These are phyloP conservation scores for Lindbergichthys nudifrons DNA, from an alignment of 2,797 vertebrate species.

Conservation along the genomic window DNA sequence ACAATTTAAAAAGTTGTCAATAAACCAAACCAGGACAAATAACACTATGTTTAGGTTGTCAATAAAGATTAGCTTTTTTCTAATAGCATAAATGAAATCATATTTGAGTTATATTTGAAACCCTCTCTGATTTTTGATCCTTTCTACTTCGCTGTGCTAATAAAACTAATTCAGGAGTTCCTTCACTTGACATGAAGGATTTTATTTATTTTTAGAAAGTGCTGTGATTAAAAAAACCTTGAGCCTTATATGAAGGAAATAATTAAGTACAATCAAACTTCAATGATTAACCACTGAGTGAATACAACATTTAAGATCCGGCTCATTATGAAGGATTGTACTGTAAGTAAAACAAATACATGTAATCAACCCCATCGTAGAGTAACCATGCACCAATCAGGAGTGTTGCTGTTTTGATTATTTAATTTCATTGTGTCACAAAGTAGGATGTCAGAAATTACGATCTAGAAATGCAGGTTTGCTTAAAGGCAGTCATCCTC, in stretches of 20 bases:
- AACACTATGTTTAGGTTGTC: not conserved
- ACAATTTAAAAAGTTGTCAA: constrained; percentile 1
- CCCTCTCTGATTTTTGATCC: not conserved
- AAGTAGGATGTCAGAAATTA: not conserved
- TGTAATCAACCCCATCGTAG: constrained; percentile 6
- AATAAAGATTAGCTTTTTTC: not conserved
- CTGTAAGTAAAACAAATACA: constrained; percentile 2
- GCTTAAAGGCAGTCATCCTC: not conserved
- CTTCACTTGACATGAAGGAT: not conserved
- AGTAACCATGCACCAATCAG: not conserved
- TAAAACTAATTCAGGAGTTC: constrained; percentile 5
- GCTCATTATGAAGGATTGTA: not conserved
- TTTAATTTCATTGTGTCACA: not conserved
- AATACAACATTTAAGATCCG: constrained; percentile 2
- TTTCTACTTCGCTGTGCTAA: not conserved
- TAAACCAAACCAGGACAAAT: not conserved
- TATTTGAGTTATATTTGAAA: not conserved
- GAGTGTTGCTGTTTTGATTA: not conserved
- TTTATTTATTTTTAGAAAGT: constrained; percentile 15
- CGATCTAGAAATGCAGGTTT: not conserved
- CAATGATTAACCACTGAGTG: constrained; percentile 15
- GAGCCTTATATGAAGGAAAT: not conserved
- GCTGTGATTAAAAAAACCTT: not conserved
- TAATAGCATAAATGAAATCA: too few relatives aligned
- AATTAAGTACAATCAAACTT: not conserved